These are phyloP conservation scores for Botia almorhae DNA, from an alignment of 2,797 vertebrate genomes.

Conservation along the genomic window DNA sequence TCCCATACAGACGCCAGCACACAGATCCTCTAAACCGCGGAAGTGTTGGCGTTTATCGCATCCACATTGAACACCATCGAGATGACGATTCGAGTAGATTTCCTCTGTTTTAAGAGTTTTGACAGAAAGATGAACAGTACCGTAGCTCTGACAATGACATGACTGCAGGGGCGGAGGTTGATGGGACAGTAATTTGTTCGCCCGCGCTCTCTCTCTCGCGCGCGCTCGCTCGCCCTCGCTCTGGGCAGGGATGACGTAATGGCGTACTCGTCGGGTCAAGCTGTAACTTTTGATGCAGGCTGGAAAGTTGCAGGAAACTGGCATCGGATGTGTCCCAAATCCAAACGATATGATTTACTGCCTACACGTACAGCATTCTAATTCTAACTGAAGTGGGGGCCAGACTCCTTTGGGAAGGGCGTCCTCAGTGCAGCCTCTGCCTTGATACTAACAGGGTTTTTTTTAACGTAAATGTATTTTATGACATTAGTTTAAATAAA, in stretches of 20 bases:
- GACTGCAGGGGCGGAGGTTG: slow-evolving; percentile 67
- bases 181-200: slow-evolving; percentile 45
- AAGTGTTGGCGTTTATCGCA: slow-evolving; percentile 44
- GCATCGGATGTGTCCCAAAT: neutral
- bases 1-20: slow-evolving; percentile 73
- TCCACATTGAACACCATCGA: slow-evolving; percentile 24
- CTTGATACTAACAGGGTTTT: neutral
- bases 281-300: slow-evolving; percentile 50
- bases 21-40: slow-evolving; percentile 51
- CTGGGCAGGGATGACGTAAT: slow-evolving; percentile 72
- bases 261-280: slow-evolving; percentile 56
- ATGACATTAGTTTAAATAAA: too few species aligned
- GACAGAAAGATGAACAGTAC: slow-evolving; percentile 22
- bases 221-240: neutral
- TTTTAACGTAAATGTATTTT: too few species aligned
- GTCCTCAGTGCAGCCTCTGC: neutral
- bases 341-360: neutral
- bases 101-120: slow-evolving; percentile 32
- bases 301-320: slow-evolving; percentile 22
- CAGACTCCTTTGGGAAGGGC: neutral
- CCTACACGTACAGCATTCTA: neutral
- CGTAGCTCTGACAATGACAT: slow-evolving; percentile 53
- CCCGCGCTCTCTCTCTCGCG: slow-evolving; percentile 3
- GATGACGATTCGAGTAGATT: neutral
- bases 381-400: neutral